phyloP scores from a whole-genome alignment of 1,140 invertebrate genomes.

The Armadillidium nasatum region DNA sequence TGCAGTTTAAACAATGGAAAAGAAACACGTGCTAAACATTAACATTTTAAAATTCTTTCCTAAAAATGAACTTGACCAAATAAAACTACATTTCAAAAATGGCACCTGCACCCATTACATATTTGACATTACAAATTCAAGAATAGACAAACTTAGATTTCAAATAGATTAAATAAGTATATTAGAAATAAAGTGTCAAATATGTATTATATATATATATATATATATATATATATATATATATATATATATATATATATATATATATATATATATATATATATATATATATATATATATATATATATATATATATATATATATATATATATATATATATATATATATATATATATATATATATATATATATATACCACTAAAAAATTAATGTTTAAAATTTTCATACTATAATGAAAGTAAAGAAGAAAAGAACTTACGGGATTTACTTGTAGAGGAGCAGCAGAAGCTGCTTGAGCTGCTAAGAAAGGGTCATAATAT shows the following conservation, averaged over 20 bases:
- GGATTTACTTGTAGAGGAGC: slow-evolving; percentile 76
- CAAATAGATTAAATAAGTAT: no score
- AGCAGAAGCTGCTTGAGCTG: slow-evolving; percentile 66
- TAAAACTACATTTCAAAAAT: no score
- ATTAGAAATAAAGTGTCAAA: no score
- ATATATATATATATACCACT: slow-evolving; percentile 1
- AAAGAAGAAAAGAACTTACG: slow-evolving; percentile 35
- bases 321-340: slow-evolving; percentile 12
- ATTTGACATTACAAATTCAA: no score
- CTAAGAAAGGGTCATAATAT: slow-evolving; percentile 93
- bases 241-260: slow-evolving; percentile 22
- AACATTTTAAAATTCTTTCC: no score
- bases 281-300: slow-evolving; percentile 16
- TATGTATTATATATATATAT: no score
- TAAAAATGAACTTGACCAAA: no score
- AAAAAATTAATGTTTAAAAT: slow-evolving; percentile 21
- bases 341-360: slow-evolving; percentile 4
- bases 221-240: slow-evolving; percentile 22
- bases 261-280: slow-evolving; percentile 13
- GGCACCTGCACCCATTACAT: neutral
- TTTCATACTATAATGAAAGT: slow-evolving; percentile 16
- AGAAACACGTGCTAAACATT: no score
- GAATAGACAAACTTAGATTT: no score
- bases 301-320: slow-evolving; percentile 18
- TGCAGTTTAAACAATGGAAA: no score